A percentile compares a stretch with the other conserved stretches of the same genome.
phyloP scores from a whole-genome alignment of 2,888 invertebrate genomes.

The Coenonympha glycerion region DNA sequence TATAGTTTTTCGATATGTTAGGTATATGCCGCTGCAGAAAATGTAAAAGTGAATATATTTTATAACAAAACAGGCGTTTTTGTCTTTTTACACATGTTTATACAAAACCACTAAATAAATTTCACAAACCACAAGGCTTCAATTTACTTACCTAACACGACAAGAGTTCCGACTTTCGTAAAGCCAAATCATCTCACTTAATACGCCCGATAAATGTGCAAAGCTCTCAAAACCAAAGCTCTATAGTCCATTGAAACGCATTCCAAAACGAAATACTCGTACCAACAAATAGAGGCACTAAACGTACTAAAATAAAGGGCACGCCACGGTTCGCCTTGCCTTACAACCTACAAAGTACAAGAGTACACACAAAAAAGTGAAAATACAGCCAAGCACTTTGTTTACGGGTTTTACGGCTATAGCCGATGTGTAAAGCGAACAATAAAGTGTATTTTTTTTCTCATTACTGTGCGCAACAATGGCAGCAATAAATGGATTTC shows the following conservation, averaged over 20 bases:
- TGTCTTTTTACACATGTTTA: too few relatives aligned
- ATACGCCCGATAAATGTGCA: neutral
- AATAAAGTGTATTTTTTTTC: constrained; percentile 43
- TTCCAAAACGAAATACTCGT: constrained; percentile 5
- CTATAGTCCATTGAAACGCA: neutral
- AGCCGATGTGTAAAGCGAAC: constrained; percentile 38
- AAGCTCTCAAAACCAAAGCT: neutral
- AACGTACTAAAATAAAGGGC: constrained; percentile 6
- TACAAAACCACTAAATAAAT: too few relatives aligned
- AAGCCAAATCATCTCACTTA: neutral
- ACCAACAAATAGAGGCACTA: constrained; percentile 6
- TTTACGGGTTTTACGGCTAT: constrained; percentile 40
- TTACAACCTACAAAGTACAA: constrained; percentile 3
- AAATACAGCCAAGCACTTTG: constrained; percentile 28
- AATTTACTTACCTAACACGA: neutral
- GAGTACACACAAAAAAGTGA: constrained; percentile 21
- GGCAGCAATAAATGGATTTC: constrained; percentile 39
- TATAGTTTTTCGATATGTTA: too few relatives aligned
- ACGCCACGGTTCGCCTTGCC: neutral
- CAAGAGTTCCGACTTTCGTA: neutral
- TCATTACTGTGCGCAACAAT: constrained; percentile 46
- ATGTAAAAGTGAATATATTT: too few relatives aligned
- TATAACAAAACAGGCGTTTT: too few relatives aligned
- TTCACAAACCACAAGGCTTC: neutral
- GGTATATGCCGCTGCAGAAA: too few relatives aligned